These are phyloP conservation scores for Dicyrtomina minuta DNA, from an alignment of 2,888 invertebrate species.

Conservation along the genomic window DNA sequence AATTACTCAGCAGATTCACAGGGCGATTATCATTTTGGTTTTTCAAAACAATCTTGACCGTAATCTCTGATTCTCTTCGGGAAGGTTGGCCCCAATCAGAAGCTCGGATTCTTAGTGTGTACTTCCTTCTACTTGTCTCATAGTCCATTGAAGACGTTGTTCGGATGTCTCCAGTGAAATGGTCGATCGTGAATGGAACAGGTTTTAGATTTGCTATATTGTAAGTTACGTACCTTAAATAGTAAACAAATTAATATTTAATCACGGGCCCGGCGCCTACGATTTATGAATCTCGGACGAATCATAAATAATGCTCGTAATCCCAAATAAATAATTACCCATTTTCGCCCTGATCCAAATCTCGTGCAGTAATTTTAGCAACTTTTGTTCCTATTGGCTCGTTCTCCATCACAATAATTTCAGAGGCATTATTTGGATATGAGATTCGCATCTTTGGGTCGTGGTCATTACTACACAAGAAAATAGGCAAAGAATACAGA, in stretches of 20 bases:
- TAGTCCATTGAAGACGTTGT: conserved; percentile 83
- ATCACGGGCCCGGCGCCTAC: not conserved
- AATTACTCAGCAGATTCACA: conserved; percentile 42
- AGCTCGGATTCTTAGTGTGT: conserved; percentile 75
- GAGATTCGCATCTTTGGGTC: conserved; percentile 35
- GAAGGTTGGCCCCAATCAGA: conserved; percentile 95
- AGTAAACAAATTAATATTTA: conserved; percentile 10
- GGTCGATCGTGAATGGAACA: conserved; percentile 94
- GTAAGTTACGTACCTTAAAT: conserved; percentile 86
- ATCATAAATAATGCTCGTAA: not conserved
- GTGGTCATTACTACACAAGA: conserved; percentile 68
- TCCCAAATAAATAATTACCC: conserved; percentile 41
- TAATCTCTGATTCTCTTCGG: conserved; percentile 86
- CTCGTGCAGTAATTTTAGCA: conserved; percentile 79
- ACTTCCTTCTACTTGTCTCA: conserved; percentile 84
- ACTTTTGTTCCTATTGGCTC: conserved; percentile 82
- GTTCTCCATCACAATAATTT: conserved; percentile 79
- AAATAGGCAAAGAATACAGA: too few relatives aligned
- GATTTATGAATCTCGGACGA: too few relatives aligned
- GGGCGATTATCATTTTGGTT: conserved; percentile 71
- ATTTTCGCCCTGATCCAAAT: conserved; percentile 86
- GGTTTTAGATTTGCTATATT: conserved; percentile 85
- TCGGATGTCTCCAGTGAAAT: conserved; percentile 85
- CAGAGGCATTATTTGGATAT: conserved; percentile 40
- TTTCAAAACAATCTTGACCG: conserved; percentile 73